Evolutionary conservation across 2,888 invertebrate genomes (phyloP).

Genomic region (Crepidodera aurea): DNA sequence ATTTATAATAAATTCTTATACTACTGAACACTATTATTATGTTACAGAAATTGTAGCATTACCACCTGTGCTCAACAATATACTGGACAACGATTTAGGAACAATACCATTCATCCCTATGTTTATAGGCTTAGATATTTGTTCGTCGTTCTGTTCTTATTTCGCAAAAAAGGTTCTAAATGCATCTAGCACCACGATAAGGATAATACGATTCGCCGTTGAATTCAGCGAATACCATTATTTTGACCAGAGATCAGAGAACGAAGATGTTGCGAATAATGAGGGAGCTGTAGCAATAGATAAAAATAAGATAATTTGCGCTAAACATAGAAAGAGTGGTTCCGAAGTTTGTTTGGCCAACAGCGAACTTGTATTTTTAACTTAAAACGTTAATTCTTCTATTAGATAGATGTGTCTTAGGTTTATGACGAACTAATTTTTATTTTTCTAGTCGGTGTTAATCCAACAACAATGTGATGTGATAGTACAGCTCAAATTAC

Average conservation of each 20-base stretch:
- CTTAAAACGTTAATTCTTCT: slow-evolving; percentile 15
- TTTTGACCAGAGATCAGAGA: slow-evolving; percentile 12
- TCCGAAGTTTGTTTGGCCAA: slow-evolving; percentile 34
- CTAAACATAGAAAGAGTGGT: slow-evolving; percentile 33
- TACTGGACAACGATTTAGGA: slow-evolving; percentile 22
- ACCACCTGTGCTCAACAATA: slow-evolving; percentile 1
- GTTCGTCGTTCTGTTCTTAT: slow-evolving; percentile 6
- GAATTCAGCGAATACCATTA: slow-evolving; percentile 23
- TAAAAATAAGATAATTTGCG: slow-evolving; percentile 32
- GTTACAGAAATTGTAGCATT: background rate
- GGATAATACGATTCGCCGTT: slow-evolving; percentile 15
- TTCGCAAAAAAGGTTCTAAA: slow-evolving; percentile 11
- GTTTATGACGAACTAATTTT: no score
- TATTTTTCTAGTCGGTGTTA: no score
- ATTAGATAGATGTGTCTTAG: no score
- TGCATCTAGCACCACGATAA: slow-evolving; percentile 16
- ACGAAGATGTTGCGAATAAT: background rate
- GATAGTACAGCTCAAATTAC: no score
- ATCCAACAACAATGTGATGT: no score
- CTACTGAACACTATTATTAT: background rate
- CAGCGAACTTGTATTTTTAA: slow-evolving; percentile 32
- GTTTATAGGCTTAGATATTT: slow-evolving; percentile 30
- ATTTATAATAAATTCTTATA: background rate
- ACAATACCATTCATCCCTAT: slow-evolving; percentile 30
- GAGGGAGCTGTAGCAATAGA: background rate